Conservation (phyloP, 2,797 vertebrate species). For the Moxostoma hubbsi region DNA sequence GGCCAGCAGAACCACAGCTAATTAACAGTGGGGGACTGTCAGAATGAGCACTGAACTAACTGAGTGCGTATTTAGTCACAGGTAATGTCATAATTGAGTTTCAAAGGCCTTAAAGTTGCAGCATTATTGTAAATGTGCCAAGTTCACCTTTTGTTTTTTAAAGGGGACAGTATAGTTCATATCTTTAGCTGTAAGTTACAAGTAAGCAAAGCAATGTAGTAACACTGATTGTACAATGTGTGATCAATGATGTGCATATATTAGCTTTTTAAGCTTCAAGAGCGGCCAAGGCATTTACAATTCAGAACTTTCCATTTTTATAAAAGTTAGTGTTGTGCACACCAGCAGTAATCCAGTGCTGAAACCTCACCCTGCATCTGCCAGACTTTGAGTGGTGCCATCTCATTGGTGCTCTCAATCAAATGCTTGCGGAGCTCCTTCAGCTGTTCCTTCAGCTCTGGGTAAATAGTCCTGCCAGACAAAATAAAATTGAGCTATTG, state of each 20-base stretch:
- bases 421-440: conserved; percentile 95
- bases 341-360: background rate
- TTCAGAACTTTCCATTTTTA: no score
- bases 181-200: no score
- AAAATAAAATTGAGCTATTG: background rate
- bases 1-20: conserved; percentile 35
- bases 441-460: conserved; percentile 88
- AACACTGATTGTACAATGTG: no score
- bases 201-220: no score
- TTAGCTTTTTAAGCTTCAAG: no score
- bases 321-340: no score
- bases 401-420: conserved; percentile 97
- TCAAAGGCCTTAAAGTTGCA: background rate
- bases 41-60: conserved; percentile 2
- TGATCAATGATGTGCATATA: no score
- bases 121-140: no score
- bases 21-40: conserved; percentile 40
- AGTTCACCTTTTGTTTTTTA: no score
- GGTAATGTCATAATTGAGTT: conserved; percentile 20
- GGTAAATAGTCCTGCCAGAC: conserved; percentile 79
- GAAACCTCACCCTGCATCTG: conserved; percentile 89
- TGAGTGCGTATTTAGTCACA: conserved; percentile 17
- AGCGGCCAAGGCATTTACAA: no score
- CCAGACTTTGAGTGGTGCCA: conserved; percentile 98
- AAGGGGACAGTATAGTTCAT: no score